Evolutionary conservation across 2,888 invertebrate genomes (phyloP), one percentile per base, ranked within the genome.

Genomic region (Drosophila meridionalis): DNA sequence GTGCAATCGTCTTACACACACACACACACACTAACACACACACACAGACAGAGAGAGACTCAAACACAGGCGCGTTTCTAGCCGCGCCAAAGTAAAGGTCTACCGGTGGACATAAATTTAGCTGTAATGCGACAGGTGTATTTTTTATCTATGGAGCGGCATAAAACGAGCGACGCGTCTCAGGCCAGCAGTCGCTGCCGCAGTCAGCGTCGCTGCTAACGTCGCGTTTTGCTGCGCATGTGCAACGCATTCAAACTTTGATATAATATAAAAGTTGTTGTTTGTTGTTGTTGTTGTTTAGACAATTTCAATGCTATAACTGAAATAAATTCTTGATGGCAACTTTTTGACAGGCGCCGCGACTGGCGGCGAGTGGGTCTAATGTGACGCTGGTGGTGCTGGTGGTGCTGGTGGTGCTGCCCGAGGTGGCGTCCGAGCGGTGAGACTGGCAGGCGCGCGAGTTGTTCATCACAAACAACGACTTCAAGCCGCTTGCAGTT

Each of bases 111-210:
- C 91, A 91, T 91, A 92, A 92, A 92, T 91, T 92, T 90, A 87
- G 84, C 90, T 89, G 92, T 91, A 92, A 92, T 92, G 91, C 92
- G 91, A 91, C 91, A 91, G 91, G 91, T 91, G 91, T 92, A 92
- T 91, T 92, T 87, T 87, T 90, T 87, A 87, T 87, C 88, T 90
- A 89, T 91, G 90, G 82, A 87, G 73, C 83, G 83, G 85, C 87
- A 88, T 78, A 75, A 87, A 85, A 78, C 80, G 83, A 87, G 70
- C 83, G 56, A 36, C 53, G 75, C 69, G 66, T 1, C 69, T 42
- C 36, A 30, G 62, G 26, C 11, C 1, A 52, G 36, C 62, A 45
- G 65, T 52, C 53, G 43, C 69, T 36, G 67, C 56, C 36, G 36
- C 12, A 0, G 61, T 47, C 52, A 52, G 42, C 3, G 38, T 32